Base-by-base conservation (phyloP, 2,797 vertebrate genomes). In the Sebastes oblongus region DNA sequence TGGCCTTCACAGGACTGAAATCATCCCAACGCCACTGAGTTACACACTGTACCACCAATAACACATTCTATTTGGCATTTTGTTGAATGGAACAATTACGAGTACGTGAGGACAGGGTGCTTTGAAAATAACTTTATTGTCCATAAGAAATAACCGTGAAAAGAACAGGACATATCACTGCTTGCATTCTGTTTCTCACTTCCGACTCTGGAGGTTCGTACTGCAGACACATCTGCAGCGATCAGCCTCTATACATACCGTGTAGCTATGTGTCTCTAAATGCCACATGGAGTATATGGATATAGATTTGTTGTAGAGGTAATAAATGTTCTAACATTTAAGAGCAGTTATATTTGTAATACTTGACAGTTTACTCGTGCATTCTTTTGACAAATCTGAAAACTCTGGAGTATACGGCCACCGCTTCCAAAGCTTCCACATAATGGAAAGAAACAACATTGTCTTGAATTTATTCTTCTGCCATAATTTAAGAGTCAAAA, bases 91-190 rank as follows among this genome's bases (percentile, higher is more conserved):
- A 42, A 72, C 55, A 56, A 76, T 39, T 8, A 50, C 3, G 4
- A 73, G n/a, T 27, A 50, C 24, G 4, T 50, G 34, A 69, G 25
- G 60, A 86, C 80, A 62, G 34, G 6, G 13, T 82, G 84, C 74
- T 91, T 92, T 90, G 86, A 95, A 94, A 96, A 94, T 92, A 95
- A 90, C 87, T 96, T 96, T 96, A 96, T 95, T 96, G 92, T 94
- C 88, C 84, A 94, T 95, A 95, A 93, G 93, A 96, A 96, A 95
- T 88, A 93, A 94, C 89, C 88, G 90, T 94, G 91, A 92, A 94
- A 94, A 93, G 72, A 94, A 93, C 59, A 92, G 82, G 86, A 91
- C 86, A 92, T 79, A 91, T 87, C 89, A 91, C 89, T 86, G 88
- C 78, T 89, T 92, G 87, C 86, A 78, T 84, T 85, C 86, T 34